These are phyloP conservation scores for Ptilonorhynchus violaceus DNA, from an alignment of 2,113 vertebrate species.

Conservation along the genomic window DNA sequence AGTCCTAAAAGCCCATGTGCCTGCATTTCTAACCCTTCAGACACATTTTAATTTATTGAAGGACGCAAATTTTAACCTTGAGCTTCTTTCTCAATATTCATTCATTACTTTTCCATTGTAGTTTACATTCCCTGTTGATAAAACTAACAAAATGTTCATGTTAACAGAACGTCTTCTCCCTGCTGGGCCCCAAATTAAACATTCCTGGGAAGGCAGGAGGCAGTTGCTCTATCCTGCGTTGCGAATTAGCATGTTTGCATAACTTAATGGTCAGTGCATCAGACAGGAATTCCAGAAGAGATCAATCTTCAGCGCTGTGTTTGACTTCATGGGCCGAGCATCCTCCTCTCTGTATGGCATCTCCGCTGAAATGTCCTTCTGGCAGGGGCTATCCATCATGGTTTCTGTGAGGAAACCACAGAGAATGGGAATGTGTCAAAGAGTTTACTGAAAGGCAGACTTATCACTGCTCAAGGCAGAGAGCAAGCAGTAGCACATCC, in stretches of 20 bases:
- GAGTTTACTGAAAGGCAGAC: conserved; percentile 23
- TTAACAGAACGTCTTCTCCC: conserved; percentile 28
- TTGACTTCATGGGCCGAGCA: neutral
- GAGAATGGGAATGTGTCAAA: neutral
- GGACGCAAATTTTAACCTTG: conserved; percentile 15
- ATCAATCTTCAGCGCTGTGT: neutral
- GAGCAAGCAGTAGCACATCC: neutral
- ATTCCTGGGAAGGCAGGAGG: conserved; percentile 50
- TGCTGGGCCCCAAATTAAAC: conserved; percentile 46
- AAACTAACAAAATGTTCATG: conserved; percentile 47
- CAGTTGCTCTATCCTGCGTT: neutral
- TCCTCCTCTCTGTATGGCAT: neutral
- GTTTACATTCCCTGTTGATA: conserved; percentile 49
- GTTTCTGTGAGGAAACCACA: conserved; percentile 43
- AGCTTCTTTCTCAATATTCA: conserved; percentile 22
- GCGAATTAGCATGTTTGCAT: conserved; percentile 59
- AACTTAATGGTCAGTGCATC: conserved; percentile 50
- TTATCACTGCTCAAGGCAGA: neutral
- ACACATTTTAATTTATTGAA: conserved; percentile 5
- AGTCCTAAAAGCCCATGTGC: neutral
- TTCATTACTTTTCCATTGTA: conserved; percentile 29
- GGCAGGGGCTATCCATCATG: neutral
- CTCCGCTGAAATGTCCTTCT: neutral
- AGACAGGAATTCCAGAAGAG: conserved; percentile 31
- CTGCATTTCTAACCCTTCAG: neutral